Evolutionary conservation across 2,113 vertebrate species (phyloP).

Genomic region (Alectura lathami): DNA sequence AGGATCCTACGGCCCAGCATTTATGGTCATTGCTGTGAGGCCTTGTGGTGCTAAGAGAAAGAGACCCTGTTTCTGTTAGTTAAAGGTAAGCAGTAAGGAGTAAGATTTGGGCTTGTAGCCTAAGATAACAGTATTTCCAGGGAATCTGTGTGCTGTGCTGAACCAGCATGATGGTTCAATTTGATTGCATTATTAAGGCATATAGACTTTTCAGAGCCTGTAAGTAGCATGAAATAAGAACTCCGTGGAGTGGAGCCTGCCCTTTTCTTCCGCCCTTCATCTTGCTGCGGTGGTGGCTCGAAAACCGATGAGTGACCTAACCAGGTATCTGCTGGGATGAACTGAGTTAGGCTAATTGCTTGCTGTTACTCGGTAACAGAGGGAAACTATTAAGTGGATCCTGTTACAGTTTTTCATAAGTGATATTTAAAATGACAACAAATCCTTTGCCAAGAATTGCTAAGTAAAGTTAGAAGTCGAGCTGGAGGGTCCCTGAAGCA

Average conservation of each 20-base stretch:
- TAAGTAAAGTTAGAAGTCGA: constrained; percentile 2
- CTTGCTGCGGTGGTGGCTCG: not conserved
- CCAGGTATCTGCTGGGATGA: constrained; percentile 24
- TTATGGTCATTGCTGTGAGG: not conserved
- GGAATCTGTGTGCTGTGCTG: not conserved
- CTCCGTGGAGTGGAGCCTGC: not conserved
- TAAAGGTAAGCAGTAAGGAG: not conserved
- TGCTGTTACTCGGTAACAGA: constrained; percentile 22
- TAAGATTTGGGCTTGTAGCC: not conserved
- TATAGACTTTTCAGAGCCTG: not conserved
- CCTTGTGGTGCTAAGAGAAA: not conserved
- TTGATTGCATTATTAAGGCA: not conserved
- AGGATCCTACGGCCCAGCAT: not conserved
- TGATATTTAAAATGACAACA: constrained; percentile 43
- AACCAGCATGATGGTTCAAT: not conserved
- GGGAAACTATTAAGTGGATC: constrained; percentile 42
- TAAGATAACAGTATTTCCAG: constrained; percentile 7
- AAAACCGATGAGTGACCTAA: not conserved
- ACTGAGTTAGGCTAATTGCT: constrained; percentile 19
- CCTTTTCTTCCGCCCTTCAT: not conserved
- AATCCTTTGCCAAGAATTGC: constrained; percentile 25
- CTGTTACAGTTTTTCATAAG: constrained; percentile 26
- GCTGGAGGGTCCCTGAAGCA: not conserved
- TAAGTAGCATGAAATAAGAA: not conserved
- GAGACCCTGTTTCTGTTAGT: not conserved